Conservation (phyloP, 1,140 invertebrate genomes). For the Drosophila teissieri region DNA sequence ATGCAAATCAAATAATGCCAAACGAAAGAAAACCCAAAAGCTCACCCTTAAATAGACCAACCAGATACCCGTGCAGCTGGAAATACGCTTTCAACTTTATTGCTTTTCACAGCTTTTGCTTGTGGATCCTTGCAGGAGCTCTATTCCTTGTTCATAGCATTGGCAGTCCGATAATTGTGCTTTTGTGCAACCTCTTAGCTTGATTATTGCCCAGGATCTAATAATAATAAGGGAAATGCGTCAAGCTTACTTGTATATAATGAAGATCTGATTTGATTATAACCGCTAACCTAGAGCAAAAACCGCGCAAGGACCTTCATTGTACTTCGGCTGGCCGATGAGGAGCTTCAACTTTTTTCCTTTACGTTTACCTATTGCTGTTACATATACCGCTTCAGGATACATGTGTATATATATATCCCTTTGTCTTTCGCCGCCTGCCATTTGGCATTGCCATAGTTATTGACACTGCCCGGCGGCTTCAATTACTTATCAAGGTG, state of each 20-base stretch:
- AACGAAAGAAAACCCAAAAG: neutral
- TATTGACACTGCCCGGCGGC: conserved; percentile 29
- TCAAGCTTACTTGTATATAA: too few relatives aligned
- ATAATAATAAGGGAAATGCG: too few relatives aligned
- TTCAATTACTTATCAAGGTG: conserved; percentile 44
- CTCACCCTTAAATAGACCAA: conserved; percentile 30
- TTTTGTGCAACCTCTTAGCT: too few relatives aligned
- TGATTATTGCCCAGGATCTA: too few relatives aligned
- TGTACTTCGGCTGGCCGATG: conserved; percentile 20
- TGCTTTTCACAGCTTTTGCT: conserved; percentile 15
- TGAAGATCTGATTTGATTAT: neutral
- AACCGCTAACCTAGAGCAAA: too few relatives aligned
- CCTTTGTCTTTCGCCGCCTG: conserved; percentile 13
- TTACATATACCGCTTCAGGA: conserved; percentile 19
- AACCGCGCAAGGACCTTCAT: conserved; percentile 2
- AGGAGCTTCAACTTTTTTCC: conserved; percentile 4
- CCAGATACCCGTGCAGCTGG: conserved; percentile 14
- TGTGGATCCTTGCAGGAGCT: conserved; percentile 11
- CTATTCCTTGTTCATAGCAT: too few relatives aligned
- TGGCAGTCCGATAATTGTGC: too few relatives aligned
- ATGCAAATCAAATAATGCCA: neutral
- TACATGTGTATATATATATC: conserved; percentile 7
- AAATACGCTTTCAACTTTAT: conserved; percentile 27
- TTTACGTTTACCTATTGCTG: conserved; percentile 10
- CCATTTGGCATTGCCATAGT: conserved; percentile 35